Evolutionary conservation across 2,888 invertebrate genomes (phyloP), one percentile per base, ranked within the genome.

Genomic region (Sinopyrophorus schimmeli): DNA sequence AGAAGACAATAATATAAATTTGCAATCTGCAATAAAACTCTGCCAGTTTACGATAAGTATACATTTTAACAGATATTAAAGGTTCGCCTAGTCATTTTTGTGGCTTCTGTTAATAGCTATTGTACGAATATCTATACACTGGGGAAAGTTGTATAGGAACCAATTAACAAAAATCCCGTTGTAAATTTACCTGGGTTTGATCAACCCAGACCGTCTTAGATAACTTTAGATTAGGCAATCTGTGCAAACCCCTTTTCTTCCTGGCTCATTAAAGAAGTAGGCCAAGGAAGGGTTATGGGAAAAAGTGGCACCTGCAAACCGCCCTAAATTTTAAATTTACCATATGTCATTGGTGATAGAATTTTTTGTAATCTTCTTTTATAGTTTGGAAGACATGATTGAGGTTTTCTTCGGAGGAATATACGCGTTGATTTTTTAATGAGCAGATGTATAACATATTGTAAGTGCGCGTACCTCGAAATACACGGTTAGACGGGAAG

Each of bases 301-400:
- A 58, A 52, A 52, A 54, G 50, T 54, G 50, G 58, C 58, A 58
- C 58, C 58, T 58, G 58, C 55, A 50, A 58, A 54, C 55, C 58
- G 54, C 50, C 52, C 58, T 46, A 55, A 47, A 55, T 53, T 53
- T 47, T 48, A 49, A 52, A 53, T 53, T 52, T 47, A 50, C 58
- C 58, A 58, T 54, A 55, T 58, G 58, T 46, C 50, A 51, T 47
- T 51, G 44, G 39, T 32, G 48, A 49, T 31, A 39, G 38, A 49
- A 21, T 49, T 49, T 49, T 49, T 49, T 49, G 5, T 48, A 16
- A 7, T 11, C 18, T 23, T 31, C 37, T 39, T 28, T 43, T 44
- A 17, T 49, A 49, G 43, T 49, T 43, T 49, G 39, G 27, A n/a
- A 7, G 20, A 14, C 37, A 14, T 32, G 49, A 49, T 49, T 39